Conservation (phyloP, 2,797 vertebrate genomes). For the Aulostomus chinensis region DNA sequence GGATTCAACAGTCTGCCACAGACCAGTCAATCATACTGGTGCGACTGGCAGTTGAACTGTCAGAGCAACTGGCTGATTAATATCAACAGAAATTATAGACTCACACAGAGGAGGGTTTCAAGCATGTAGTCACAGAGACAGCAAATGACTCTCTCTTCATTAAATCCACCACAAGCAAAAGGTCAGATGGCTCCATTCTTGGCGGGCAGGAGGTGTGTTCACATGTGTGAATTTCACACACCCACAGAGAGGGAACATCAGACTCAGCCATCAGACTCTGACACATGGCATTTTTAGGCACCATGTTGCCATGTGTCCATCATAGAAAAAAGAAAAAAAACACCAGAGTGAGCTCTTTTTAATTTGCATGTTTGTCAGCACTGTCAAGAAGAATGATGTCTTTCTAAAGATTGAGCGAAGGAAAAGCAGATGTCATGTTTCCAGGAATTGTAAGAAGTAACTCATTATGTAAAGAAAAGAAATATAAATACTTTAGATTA, state of each 20-base stretch:
- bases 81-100: conserved; percentile 5
- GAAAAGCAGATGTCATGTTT: no score
- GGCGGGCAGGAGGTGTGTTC: conserved; percentile 63
- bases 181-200: conserved; percentile 69
- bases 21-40: conserved; percentile 7
- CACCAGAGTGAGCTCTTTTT: no score
- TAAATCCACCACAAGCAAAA: conserved; percentile 61
- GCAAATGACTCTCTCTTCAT: conserved; percentile 64
- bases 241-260: conserved; percentile 66
- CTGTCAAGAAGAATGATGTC: not conserved
- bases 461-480: no score
- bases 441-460: no score
- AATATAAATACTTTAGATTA: no score
- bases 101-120: conserved; percentile 12
- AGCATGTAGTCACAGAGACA: conserved; percentile 26
- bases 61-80: conserved; percentile 24
- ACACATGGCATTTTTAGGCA: conserved; percentile 43
- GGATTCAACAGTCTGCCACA: not conserved
- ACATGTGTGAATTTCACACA: conserved; percentile 70
- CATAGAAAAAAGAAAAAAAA: conserved; percentile 3
- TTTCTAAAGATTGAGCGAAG: no score
- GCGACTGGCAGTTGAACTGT: conserved; percentile 18
- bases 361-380: conserved; percentile 10
- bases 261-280: conserved; percentile 51
- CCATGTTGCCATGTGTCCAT: conserved; percentile 20